Base-by-base conservation (phyloP, 1,140 invertebrate genomes). In the Microplitis demolitor region DNA sequence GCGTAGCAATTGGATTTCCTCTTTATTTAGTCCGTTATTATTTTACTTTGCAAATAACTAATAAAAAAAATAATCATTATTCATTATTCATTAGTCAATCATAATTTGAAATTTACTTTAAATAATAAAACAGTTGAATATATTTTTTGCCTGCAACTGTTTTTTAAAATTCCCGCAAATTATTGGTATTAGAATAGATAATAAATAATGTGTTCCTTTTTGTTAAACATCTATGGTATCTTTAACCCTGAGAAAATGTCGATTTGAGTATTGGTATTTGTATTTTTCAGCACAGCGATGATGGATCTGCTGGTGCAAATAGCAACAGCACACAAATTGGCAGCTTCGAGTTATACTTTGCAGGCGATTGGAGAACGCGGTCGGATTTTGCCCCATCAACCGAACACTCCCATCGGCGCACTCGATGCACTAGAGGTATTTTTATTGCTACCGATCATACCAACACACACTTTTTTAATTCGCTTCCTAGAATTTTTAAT, bases 261-360 rank as follows among this genome's bases (percentile, higher is more conserved):
- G n/a, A 61, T 51, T 33, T 14, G 56, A 53, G 24, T 24, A 33
- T 13, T 50, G 50, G n/a, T 4, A 6, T 16, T 64, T 5, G 11
- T 63, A 50, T 37, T 64, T 70, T 60, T 71, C 87, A 94, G 93
- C 80, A 94, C 92, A 8, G 93, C 93, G 37, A 94, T 95, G 92
- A 93, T 94, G 91, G 94, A 95, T 83, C 88, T 95, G 34, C 87
- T 95, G 72, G 91, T 95, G 66, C 93, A 94, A 80, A 90, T 94
- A 64, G 90, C 93, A 54, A 94, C 91, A 50, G 89, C 90, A 37
- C 90, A 93, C 84, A 92, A 93, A 84, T 88, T 95, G 66, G 90
- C 90, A 75, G 92, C 93, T 8, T 91, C 91, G 53, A 91, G 89
- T 77, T 91, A 94, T 83, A 89, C 91, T n/a, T 86, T 94, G n/a